These are phyloP conservation scores for Hippopotamyrus pictus DNA, from an alignment of 2,797 vertebrate species.

Conservation along the genomic window DNA sequence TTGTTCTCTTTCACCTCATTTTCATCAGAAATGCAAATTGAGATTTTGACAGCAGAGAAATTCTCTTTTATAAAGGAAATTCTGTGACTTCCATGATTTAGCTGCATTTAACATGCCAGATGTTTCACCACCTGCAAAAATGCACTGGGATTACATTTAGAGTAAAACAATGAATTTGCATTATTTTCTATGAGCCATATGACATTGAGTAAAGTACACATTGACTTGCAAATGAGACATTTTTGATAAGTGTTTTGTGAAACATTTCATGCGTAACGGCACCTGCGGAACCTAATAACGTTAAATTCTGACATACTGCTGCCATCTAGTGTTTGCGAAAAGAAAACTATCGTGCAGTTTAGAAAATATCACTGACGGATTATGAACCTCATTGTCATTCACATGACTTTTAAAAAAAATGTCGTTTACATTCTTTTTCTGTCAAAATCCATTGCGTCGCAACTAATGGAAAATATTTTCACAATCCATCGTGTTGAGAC, in stretches of 20 bases:
- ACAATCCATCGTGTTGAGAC: neutral
- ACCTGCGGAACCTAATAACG: neutral
- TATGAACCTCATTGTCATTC: neutral
- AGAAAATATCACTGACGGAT: neutral
- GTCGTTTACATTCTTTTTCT: neutral
- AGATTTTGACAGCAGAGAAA: neutral
- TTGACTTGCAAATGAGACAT: constrained; percentile 1
- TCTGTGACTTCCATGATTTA: neutral
- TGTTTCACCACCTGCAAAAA: neutral
- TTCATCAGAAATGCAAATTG: neutral
- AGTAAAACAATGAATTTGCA: neutral
- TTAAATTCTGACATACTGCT: constrained; percentile 31
- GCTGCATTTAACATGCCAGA: neutral
- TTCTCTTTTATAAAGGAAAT: neutral
- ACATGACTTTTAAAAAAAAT: neutral
- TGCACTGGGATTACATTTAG: neutral
- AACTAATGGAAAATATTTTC: neutral
- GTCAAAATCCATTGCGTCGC: neutral
- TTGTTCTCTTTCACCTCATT: neutral
- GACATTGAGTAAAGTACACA: neutral
- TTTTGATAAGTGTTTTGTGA: neutral
- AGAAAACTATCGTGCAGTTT: neutral
- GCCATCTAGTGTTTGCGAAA: constrained; percentile 52
- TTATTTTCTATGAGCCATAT: neutral
- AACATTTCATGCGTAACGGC: neutral